phyloP scores from a whole-genome alignment of 2,797 vertebrate genomes.

The Crax fasciolata region DNA sequence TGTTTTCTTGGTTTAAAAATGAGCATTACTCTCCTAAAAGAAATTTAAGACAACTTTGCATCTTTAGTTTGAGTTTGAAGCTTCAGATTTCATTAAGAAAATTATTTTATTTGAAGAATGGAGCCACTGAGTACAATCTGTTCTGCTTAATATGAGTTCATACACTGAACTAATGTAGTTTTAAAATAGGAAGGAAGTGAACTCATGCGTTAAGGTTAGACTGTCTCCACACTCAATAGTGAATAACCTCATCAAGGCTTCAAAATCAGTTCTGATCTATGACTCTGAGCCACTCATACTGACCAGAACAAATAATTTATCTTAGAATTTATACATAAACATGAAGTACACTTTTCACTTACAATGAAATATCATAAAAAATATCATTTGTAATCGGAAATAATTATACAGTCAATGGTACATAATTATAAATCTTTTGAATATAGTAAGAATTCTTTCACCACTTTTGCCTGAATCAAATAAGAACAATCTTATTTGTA shows the following conservation, averaged over 20 bases:
- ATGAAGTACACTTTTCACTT: background rate
- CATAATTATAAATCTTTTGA: background rate
- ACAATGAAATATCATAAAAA: background rate
- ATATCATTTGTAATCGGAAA: background rate
- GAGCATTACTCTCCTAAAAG: background rate
- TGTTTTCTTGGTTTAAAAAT: background rate
- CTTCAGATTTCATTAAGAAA: background rate
- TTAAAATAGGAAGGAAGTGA: background rate
- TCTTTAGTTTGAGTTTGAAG: background rate
- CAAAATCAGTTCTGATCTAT: background rate
- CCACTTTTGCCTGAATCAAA: background rate
- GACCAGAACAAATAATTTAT: background rate
- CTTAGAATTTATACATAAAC: background rate
- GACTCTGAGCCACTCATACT: background rate
- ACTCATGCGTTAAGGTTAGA: background rate
- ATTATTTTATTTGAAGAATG: background rate
- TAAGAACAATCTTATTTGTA: background rate
- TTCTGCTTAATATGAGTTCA: background rate
- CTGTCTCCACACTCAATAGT: background rate
- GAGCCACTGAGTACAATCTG: background rate
- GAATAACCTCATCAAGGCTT: background rate
- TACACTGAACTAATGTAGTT: background rate
- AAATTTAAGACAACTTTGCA: background rate
- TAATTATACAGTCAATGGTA: background rate
- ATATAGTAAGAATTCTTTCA: background rate